These are phyloP conservation scores for Idaea aversata DNA, from an alignment of 2,888 invertebrate species.

Conservation along the genomic window DNA sequence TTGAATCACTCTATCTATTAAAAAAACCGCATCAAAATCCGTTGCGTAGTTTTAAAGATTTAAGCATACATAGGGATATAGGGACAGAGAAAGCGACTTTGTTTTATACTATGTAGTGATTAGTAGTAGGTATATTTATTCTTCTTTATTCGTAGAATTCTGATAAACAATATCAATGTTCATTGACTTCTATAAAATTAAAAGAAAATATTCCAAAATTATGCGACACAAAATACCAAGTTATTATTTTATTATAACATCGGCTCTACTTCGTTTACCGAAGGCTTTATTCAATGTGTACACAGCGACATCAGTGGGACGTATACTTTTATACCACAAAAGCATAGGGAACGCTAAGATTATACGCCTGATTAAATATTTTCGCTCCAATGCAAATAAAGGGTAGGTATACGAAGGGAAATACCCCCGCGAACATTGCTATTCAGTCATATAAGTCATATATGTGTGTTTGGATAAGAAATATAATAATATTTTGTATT, in stretches of 20 bases:
- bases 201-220: not conserved
- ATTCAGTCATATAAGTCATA: slow-evolving; percentile 42
- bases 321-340: slow-evolving; percentile 60
- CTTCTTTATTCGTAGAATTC: not conserved
- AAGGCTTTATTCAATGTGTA: slow-evolving; percentile 20
- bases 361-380: slow-evolving; percentile 78
- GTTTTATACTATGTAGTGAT: no score
- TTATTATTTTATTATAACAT: slow-evolving; percentile 10
- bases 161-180: not conserved
- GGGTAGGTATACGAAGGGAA: slow-evolving; percentile 55
- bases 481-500: not conserved
- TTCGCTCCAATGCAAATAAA: slow-evolving; percentile 76
- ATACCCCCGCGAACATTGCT: slow-evolving; percentile 50
- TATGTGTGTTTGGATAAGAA: slow-evolving; percentile 19
- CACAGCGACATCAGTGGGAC: slow-evolving; percentile 36
- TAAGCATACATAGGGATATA: no score
- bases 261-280: slow-evolving; percentile 18
- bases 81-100: no score
- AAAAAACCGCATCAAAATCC: no score
- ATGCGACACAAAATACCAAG: not conserved
- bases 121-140: not conserved
- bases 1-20: no score
- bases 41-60: no score
- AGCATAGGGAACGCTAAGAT: slow-evolving; percentile 69
- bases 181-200: not conserved